These are phyloP conservation scores for Cinara cedri DNA, from an alignment of 2,888 invertebrate genomes.

Conservation along the genomic window DNA sequence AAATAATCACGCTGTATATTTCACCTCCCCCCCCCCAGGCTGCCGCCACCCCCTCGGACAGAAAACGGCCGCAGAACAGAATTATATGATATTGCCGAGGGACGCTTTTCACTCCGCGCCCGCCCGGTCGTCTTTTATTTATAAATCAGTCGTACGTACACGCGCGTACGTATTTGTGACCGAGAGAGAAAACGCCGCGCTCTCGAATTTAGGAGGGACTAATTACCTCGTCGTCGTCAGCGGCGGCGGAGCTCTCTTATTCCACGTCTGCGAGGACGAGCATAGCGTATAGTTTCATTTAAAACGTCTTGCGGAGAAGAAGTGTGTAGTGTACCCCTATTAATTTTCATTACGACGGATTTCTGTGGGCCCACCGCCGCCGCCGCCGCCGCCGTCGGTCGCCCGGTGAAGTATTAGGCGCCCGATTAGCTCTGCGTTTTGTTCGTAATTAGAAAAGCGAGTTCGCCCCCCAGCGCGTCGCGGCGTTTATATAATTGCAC, in stretches of 20 bases:
- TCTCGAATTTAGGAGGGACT: not conserved
- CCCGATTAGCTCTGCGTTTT: slow-evolving; percentile 53
- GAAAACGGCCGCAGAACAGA: no score
- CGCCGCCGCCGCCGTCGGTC: not conserved
- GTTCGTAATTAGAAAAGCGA: slow-evolving; percentile 53
- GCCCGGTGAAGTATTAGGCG: slow-evolving; percentile 48
- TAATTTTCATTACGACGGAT: slow-evolving; percentile 56
- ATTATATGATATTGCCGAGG: no score
- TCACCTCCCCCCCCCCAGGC: no score
- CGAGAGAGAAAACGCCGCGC: no score
- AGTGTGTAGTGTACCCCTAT: slow-evolving; percentile 2
- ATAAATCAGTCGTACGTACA: no score
- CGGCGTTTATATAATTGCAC: slow-evolving; percentile 38
- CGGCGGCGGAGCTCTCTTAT: not conserved
- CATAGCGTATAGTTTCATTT: slow-evolving; percentile 8
- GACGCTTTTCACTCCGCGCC: no score
- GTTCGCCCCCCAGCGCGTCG: slow-evolving; percentile 15
- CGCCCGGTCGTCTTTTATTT: no score
- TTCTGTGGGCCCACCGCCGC: slow-evolving; percentile 18
- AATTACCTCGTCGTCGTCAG: slow-evolving; percentile 34
- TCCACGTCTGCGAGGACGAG: not conserved
- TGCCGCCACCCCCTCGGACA: no score
- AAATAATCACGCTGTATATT: no score
- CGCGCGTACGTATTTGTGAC: no score
- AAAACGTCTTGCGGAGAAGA: slow-evolving; percentile 32